A percentile compares a stretch with the other conserved stretches of the same genome.
Evolutionary conservation across 2,113 vertebrate species (phyloP).

Genomic region (Chionomys nivalis): DNA sequence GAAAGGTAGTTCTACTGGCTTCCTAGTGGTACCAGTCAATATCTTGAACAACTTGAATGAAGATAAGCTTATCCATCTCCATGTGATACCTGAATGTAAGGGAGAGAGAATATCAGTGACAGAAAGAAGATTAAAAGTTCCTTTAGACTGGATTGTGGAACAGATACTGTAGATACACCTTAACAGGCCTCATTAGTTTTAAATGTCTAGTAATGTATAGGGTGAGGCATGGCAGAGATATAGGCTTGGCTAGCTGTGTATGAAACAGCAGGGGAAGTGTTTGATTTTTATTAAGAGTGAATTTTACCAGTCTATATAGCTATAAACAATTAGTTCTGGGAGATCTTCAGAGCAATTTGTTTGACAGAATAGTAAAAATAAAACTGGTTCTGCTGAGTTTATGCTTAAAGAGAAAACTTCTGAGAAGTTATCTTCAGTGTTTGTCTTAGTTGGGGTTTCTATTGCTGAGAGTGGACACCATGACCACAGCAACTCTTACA

Average conservation of each 20-base stretch:
- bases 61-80: not conserved
- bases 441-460: not conserved
- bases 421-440: not conserved
- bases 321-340: not conserved
- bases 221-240: not conserved
- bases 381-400: not conserved
- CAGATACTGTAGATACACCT: not conserved
- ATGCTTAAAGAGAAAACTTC: not conserved
- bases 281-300: not conserved
- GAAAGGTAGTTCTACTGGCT: not conserved
- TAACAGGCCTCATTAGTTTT: not conserved
- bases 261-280: not conserved
- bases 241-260: not conserved
- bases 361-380: conserved; percentile 17
- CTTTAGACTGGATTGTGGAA: not conserved
- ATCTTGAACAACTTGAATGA: not conserved
- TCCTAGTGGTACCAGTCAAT: not conserved
- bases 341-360: not conserved
- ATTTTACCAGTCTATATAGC: not conserved
- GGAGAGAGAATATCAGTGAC: not conserved
- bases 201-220: not conserved
- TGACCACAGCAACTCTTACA: not conserved
- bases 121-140: not conserved
- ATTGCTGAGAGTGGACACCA: not conserved
- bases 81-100: not conserved